Percentiles rank a stretch among this genome's conserved stretches.
Evolutionary conservation across 2,888 invertebrate genomes (phyloP).

Genomic region (Drepanosiphum platanoidis): DNA sequence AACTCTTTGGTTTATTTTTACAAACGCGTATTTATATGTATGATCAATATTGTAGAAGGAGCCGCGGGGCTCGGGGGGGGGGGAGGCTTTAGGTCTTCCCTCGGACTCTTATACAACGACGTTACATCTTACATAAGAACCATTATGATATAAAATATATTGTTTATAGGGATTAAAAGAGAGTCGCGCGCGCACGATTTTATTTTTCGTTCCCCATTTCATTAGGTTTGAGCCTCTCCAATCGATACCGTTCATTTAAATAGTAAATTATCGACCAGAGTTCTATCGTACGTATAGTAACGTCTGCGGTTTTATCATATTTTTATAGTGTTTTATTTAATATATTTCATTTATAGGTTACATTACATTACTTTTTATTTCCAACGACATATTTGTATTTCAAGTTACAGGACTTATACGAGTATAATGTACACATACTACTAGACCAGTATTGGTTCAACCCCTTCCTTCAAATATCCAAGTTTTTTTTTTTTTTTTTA

Average conservation of each 20-base stretch:
- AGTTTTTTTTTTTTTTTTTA: constrained; percentile 32
- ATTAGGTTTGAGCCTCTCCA: background rate
- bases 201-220: background rate
- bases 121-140: background rate
- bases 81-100: background rate
- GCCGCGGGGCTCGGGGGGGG: too few relatives aligned
- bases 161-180: background rate
- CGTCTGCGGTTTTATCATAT: too few relatives aligned
- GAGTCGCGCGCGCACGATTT: background rate
- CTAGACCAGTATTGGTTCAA: background rate
- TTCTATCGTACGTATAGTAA: too few relatives aligned
- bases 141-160: background rate
- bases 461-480: constrained; percentile 11
- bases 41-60: background rate
- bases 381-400: background rate
- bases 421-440: background rate
- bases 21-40: background rate
- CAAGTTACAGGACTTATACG: background rate
- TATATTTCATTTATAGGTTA: background rate
- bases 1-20: background rate
- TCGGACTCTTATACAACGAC: background rate
- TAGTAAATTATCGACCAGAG: background rate
- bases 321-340: too few relatives aligned
- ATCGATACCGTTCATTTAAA: background rate
- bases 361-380: background rate